These are phyloP conservation scores for Xiphophorus birchmanni DNA, from an alignment of 2,797 vertebrate genomes.

Conservation along the genomic window DNA sequence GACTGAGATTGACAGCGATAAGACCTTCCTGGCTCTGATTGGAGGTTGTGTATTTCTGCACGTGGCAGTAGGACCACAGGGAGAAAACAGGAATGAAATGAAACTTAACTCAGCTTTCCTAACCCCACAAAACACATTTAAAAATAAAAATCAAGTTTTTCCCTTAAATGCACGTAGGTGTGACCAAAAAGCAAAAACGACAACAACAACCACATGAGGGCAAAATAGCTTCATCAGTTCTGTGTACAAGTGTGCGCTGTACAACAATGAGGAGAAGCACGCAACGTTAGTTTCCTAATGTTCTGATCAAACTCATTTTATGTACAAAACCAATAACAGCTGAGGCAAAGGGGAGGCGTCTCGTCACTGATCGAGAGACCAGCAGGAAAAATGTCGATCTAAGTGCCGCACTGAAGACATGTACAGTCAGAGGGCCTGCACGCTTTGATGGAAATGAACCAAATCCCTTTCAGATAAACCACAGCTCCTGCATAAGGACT, in stretches of 20 bases:
- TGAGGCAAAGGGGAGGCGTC: constrained; percentile 38
- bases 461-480: constrained; percentile 44
- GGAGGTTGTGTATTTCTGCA: no score
- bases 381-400: constrained; percentile 35
- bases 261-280: constrained; percentile 21
- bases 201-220: not conserved
- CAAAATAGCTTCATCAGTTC: not conserved
- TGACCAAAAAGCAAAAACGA: not conserved
- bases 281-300: constrained; percentile 60
- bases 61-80: no score
- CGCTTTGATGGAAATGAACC: constrained; percentile 56
- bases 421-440: not conserved
- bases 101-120: not conserved
- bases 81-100: not conserved
- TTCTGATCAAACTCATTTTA: constrained; percentile 74
- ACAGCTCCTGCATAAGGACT: constrained; percentile 18
- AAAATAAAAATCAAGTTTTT: not conserved
- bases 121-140: not conserved
- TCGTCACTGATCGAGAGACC: constrained; percentile 41
- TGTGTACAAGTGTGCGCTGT: not conserved
- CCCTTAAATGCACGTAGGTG: not conserved
- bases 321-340: constrained; percentile 76
- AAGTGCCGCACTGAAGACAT: constrained; percentile 26
- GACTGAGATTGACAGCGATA: no score
- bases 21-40: no score